Evolutionary conservation across 1,140 invertebrate species (phyloP), one percentile per base, ranked within the genome.

Genomic region (Drosophila watanabei): DNA sequence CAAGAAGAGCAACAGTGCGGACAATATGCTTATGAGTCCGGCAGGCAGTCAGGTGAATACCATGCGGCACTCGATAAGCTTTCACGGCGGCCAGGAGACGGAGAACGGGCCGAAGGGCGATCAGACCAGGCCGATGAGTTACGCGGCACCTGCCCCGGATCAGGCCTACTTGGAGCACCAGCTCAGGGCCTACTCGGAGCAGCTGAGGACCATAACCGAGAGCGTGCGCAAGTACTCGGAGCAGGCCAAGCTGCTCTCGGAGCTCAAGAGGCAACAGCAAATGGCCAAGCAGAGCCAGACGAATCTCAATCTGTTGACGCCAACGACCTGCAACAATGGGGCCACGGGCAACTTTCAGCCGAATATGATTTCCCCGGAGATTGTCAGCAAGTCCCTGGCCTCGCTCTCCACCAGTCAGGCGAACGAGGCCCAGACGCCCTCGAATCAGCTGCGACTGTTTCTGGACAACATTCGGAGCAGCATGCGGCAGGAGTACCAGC

Each of bases 211-310:
- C 59, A 93, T 93, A 10, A 93, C 93, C 5, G 93, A 93, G 43
- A 93, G 91, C 58, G 93, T 93, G 30, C 68, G 93, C 8, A 93
- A 93, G 48, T 93, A 93, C 39, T 93, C 92, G 9, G 93, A 93
- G 49, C 93, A 93, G 45, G 93, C 93, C 8, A 93, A 93, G 46
- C 41, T 93, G 24, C 56, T 93, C 0, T 93, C 92, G 0, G 93
- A 93, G 54, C 49, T 93, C 3, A 93, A 93, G 48, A 76, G 93
- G 0, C 92, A 93, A 51, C 93, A 93, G 52, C 92, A 92, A 39
- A 48, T 93, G 45, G 78, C 83, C 28, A 92, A 93, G 58, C 80
- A 85, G 41, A 83, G 78, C 33, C 88, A 91, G 49, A 75, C 79
- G 30, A 90, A 86, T 80, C 82, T 83, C 18, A 87, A 91, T 54